Base-by-base conservation (phyloP, 2,888 invertebrate species). In the Eumerus sabulonum region DNA sequence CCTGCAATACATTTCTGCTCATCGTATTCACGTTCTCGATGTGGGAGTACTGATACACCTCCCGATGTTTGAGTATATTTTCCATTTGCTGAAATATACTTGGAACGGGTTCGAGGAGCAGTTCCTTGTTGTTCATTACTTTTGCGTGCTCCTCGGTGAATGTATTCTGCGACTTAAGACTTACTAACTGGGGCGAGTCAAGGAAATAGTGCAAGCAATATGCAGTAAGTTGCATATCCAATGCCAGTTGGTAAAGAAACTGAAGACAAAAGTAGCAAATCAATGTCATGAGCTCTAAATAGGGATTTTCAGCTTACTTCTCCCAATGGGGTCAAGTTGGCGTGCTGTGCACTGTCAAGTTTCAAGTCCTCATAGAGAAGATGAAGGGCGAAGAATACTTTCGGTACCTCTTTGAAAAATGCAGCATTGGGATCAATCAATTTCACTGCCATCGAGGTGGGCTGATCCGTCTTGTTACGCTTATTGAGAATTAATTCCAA, bases 281-380 rank as follows among this genome's bases (percentile, higher is more conserved):
- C 3, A 27, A 7, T 27, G 27, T 27, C 27, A 27, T 0, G 27
- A 27, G 7, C 2, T 27, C 27, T 7, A 4, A 27, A 4, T 7
- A 27, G 27, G 1, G 2, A 1, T 1, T 40, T 11, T 12, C 36
- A n/a, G 5, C 82, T 64, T 16, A 88, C 88, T 84, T 90, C 90
- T 0, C 93, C 94, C 44, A 98, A 85, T 0, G 93, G 90, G 62
- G 92, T 91, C 76, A 96, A 87, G 83, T 94, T 93, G 66, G 92
- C 92, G 51, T 91, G 91, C 82, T 94, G 89, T 0, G 95, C 89
- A 0, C 92, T 91, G 84, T 96, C 94, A 66, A 98, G 87, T 86
- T 98, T 98, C 3, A 96, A 90, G 85, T 98, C 97, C 90, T 98
- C 98, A 85, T 98, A 98, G 0, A 97, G 91, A 35, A 98, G 90